phyloP scores from a whole-genome alignment of 2,888 invertebrate genomes.

The Lasioglossum leucozonium region DNA sequence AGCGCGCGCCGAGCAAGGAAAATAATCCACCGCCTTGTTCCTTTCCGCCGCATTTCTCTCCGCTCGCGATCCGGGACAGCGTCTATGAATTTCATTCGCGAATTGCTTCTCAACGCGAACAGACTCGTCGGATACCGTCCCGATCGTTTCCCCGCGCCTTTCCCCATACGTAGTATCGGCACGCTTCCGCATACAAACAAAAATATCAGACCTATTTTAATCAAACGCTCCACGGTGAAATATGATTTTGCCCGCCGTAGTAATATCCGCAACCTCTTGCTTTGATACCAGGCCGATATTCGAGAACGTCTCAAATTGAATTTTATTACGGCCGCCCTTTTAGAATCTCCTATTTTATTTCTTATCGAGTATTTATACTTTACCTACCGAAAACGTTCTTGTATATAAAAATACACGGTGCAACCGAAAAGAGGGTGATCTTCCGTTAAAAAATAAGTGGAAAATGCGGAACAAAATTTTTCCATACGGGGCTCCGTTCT shows the following conservation, averaged over 20 bases:
- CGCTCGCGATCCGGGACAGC: neutral
- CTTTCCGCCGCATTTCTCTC: conserved; percentile 23
- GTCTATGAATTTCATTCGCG: conserved; percentile 42
- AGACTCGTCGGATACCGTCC: conserved; percentile 1
- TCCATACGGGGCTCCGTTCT: no score
- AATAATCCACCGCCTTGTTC: conserved; percentile 54
- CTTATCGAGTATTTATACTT: neutral
- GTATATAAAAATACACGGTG: neutral
- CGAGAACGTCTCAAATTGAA: neutral
- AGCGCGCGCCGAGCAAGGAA: conserved; percentile 46
- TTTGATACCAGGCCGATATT: neutral
- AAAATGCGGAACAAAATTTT: no score
- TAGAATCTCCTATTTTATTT: neutral
- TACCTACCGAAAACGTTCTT: neutral
- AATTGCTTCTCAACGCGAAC: conserved; percentile 19
- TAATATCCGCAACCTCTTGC: neutral
- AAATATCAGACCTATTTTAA: neutral
- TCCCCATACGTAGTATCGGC: neutral
- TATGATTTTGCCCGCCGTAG: neutral
- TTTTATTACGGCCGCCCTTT: neutral
- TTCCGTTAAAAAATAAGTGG: no score
- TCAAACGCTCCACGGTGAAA: neutral
- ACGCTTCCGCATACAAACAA: neutral
- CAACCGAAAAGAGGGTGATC: no score
- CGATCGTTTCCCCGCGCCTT: neutral